Percentiles rank a stretch among this genome's conserved stretches.
phyloP scores from a whole-genome alignment of 2,888 invertebrate genomes.

The Dascillus cervinus region DNA sequence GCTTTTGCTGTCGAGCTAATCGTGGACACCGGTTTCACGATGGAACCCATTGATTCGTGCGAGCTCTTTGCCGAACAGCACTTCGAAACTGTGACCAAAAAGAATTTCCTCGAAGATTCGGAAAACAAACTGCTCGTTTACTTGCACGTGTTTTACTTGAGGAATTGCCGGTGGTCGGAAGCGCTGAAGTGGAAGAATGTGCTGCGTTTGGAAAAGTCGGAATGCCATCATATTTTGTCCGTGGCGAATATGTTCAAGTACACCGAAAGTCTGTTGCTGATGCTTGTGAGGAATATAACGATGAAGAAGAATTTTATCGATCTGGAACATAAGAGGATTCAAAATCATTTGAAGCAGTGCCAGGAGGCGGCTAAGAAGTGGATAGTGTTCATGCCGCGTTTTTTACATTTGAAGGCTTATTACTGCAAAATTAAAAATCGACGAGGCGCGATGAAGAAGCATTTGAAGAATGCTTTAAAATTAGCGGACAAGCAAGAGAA shows the following conservation, averaged over 20 bases:
- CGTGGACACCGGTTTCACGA: slow-evolving; percentile 49
- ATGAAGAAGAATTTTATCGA: slow-evolving; percentile 12
- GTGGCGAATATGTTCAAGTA: slow-evolving; percentile 20
- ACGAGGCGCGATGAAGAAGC: slow-evolving; percentile 5
- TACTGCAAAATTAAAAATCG: slow-evolving; percentile 15
- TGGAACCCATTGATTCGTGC: slow-evolving; percentile 45
- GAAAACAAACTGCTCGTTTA: slow-evolving; percentile 20
- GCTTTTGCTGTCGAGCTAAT: slow-evolving; percentile 51
- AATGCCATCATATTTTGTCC: slow-evolving; percentile 9
- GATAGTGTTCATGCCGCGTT: slow-evolving; percentile 21
- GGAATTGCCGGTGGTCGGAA: slow-evolving; percentile 14
- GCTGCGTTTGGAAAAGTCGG: slow-evolving; percentile 7
- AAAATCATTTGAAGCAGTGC: slow-evolving; percentile 14
- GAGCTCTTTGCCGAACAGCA: slow-evolving; percentile 40
- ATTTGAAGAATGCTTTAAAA: slow-evolving; percentile 16
- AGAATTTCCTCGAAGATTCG: slow-evolving; percentile 3
- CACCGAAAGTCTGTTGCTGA: slow-evolving; percentile 20
- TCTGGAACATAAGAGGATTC: slow-evolving; percentile 11
- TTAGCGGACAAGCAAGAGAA: slow-evolving; percentile 19
- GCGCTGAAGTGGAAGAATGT: slow-evolving; percentile 18
- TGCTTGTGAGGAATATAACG: slow-evolving; percentile 12
- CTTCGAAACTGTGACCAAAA: slow-evolving; percentile 8
- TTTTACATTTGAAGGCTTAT: slow-evolving; percentile 22
- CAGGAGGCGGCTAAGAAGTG: slow-evolving; percentile 17
- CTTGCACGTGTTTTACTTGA: slow-evolving; percentile 17